Conservation (phyloP, 2,797 vertebrate species). For the Pyrocephalus nanus region DNA sequence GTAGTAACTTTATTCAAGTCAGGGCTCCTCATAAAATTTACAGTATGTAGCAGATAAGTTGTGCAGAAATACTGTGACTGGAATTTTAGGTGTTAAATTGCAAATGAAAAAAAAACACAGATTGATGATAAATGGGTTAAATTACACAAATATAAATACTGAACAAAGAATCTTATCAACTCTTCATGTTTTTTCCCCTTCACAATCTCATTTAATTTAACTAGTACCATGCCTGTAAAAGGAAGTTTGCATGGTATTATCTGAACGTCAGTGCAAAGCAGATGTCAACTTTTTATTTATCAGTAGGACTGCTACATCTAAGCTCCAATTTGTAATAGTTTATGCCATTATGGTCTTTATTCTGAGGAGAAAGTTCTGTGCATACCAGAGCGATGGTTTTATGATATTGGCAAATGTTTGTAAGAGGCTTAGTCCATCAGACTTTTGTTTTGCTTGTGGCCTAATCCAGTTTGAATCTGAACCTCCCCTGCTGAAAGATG, state of each 20-base stretch:
- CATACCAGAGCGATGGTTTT: slow-evolving; percentile 25
- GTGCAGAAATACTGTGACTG: background rate
- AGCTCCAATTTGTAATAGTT: background rate
- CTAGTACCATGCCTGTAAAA: background rate
- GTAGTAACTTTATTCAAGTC: background rate
- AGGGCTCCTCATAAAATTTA: background rate
- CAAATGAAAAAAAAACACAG: background rate
- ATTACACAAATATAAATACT: background rate
- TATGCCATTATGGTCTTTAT: background rate
- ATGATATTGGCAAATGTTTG: slow-evolving; percentile 19
- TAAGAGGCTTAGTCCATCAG: background rate
- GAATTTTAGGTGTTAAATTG: background rate
- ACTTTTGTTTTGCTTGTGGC: slow-evolving; percentile 10
- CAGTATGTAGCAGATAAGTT: background rate
- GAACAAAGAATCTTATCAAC: background rate
- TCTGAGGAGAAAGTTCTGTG: background rate
- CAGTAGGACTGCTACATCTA: background rate
- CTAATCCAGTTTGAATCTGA: slow-evolving; percentile 37
- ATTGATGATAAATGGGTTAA: background rate
- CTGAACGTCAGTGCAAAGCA: background rate
- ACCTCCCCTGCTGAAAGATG: slow-evolving; percentile 19
- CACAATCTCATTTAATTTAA: background rate
- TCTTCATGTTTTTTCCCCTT: background rate
- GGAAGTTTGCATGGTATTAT: background rate
- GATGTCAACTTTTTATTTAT: background rate